phyloP scores from a whole-genome alignment of 2,797 vertebrate genomes.

The Anableps anableps region DNA sequence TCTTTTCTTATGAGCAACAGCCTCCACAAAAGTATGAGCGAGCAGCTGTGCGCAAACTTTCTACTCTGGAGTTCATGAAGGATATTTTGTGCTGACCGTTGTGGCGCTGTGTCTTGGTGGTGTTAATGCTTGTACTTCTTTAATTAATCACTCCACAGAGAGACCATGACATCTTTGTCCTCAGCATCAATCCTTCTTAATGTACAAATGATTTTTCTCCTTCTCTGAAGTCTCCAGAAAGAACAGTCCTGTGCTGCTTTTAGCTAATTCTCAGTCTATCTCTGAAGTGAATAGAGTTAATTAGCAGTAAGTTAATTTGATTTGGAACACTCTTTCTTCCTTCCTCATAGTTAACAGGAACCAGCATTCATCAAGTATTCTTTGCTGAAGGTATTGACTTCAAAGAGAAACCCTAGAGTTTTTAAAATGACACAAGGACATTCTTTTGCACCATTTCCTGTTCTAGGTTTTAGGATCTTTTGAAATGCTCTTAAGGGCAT shows the following conservation, averaged over 20 bases:
- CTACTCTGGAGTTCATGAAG: background rate
- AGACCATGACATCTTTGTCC: background rate
- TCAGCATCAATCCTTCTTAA: constrained; percentile 1
- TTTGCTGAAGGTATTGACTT: constrained; percentile 28
- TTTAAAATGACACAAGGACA: constrained; percentile 2
- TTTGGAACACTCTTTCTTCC: constrained; percentile 25
- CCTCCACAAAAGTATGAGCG: background rate
- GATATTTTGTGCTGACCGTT: background rate
- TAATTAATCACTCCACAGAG: background rate
- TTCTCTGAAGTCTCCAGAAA: background rate
- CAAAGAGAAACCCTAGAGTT: background rate
- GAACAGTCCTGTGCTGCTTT: constrained; percentile 1
- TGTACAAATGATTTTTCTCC: background rate
- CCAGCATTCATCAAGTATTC: constrained; percentile 10
- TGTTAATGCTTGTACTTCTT: background rate
- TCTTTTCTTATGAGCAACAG: background rate
- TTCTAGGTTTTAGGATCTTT: background rate
- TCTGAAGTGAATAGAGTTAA: constrained; percentile 36
- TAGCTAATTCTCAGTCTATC: constrained; percentile 14
- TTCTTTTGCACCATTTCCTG: background rate
- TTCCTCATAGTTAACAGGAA: background rate
- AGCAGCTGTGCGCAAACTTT: background rate
- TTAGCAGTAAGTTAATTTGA: constrained; percentile 29
- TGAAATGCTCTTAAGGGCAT: background rate
- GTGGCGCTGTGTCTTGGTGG: background rate